Evolutionary conservation across 2,113 vertebrate species (phyloP), one percentile per base, ranked within the genome.

Genomic region (Dicentrarchus labrax): DNA sequence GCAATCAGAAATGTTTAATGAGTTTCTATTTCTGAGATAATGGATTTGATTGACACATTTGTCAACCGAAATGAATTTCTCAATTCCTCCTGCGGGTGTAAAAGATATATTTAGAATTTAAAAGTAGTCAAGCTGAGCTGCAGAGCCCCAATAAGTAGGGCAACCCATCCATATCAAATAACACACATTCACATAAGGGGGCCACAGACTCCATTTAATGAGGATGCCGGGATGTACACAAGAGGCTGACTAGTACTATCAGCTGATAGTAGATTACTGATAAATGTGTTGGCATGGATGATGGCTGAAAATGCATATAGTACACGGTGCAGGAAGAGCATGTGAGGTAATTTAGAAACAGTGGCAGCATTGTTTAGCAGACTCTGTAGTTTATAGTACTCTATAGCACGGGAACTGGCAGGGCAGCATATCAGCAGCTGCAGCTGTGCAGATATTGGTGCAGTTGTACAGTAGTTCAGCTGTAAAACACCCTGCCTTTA

Each of bases 71-170:
- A 73, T 71, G 53, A 48, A 81, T 78, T 74, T 64, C 45, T 68
- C 3, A 21, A 16, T 70, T 79, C 11, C 36, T 50, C 22, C 30
- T 39, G 61, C 36, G 62, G 43, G 66, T 54, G 67, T 70, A 24
- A 68, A 61, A 81, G 41, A 86, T 60, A 81, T 75, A 84, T 80
- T 88, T 86, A 65, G 68, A 90, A 39, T 71, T 73, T 64, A 36
- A 80, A 83, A 80, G 80, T 54, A 57, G 54, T 78, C 71, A 38
- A 15, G 19, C 77, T 74, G 66, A 62, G 79, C 60, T 71, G 69
- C 76, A 38, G 57, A 72, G 72, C 57, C 69, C 78, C 51, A 47
- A 47, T 70, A 86, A 88, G 82, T 80, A 84, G 78, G 86, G 41
- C 74, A 82, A 61, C 19, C 43, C 57, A 51, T 70, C 21, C 43